Evolutionary conservation across 2,888 invertebrate species (phyloP).

Genomic region (Boloria selene): DNA sequence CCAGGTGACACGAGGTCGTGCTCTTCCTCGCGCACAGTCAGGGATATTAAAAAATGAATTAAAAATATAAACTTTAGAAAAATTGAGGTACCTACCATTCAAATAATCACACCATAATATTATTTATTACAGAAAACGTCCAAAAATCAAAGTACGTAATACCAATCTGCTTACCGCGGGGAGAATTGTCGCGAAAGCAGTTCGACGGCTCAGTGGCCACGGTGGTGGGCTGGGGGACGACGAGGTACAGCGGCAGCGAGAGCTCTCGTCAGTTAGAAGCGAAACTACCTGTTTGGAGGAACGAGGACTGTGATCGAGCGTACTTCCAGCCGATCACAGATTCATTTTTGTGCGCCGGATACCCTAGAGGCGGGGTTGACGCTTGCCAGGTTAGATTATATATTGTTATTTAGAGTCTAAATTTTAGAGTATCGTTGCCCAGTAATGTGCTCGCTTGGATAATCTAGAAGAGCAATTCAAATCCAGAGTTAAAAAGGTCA

Average conservation of each 20-base stretch:
- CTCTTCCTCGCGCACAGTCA: too few species aligned
- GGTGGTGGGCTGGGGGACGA: slow-evolving; percentile 96
- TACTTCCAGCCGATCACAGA: slow-evolving; percentile 96
- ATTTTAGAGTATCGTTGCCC: too few species aligned
- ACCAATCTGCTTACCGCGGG: slow-evolving; percentile 91
- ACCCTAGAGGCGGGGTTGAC: slow-evolving; percentile 93
- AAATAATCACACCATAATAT: too few species aligned
- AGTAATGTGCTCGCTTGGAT: too few species aligned
- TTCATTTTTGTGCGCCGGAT: slow-evolving; percentile 95
- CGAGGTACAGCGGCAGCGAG: slow-evolving; percentile 93
- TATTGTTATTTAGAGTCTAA: too few species aligned
- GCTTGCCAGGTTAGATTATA: slow-evolving; percentile 92
- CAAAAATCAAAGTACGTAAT: slow-evolving; percentile 92
- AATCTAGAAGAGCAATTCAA: too few species aligned
- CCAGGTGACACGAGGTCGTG: too few species aligned
- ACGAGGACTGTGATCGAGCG: slow-evolving; percentile 93
- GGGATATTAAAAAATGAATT: too few species aligned
- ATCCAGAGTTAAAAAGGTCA: too few species aligned
- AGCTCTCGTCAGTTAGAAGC: slow-evolving; percentile 93
- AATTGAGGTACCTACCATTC: too few species aligned
- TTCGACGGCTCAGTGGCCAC: slow-evolving; percentile 90
- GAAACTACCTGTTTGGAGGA: slow-evolving; percentile 92
- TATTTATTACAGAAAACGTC: slow-evolving; percentile 82
- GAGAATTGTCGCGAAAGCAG: slow-evolving; percentile 78
- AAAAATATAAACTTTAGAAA: too few species aligned